Base-by-base conservation (phyloP, 1,140 invertebrate species). In the Macrosteles quadrilineatus region DNA sequence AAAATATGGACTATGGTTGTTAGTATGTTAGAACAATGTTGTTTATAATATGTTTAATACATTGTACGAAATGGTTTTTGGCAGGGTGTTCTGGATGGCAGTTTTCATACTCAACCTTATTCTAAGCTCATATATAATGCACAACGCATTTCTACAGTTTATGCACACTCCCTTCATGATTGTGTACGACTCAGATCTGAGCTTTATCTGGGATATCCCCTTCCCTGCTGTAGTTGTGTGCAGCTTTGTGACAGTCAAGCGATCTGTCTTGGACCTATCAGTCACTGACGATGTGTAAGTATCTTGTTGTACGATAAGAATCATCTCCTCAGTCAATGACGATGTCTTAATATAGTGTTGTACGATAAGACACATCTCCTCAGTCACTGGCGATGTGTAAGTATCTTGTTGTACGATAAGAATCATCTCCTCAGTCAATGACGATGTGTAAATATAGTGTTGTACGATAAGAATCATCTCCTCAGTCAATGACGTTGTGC, bases 161-260 rank as follows among this genome's bases (percentile, higher is more conserved):
- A 6, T 59, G 2, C 25, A 25, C 55, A 59, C 6, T 23, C 55
- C 55, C 2, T 59, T 59, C 55, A 23, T 59, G 21, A 59, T 59
- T 9, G 25, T 29, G 9, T 59, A 59, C 25, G 55, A 59, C 55
- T 29, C 55, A 12, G n/a, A 59, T 6, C 14, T 59, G 23, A 25
- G 21, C 9, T 25, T 25, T n/a, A 59, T 59, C 55, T 59, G 55
- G 55, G 55, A 59, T 4, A 59, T 59, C n/a, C 55, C 55, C 23
- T 59, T 59, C 27, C 55, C 55, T 59, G 25, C 55, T 59, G 55
- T 59, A 9, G n/a, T 25, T 2, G 2, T 59, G 4, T 59, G 55
- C 27, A 59, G 27, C 27, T 59, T 59, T 27, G 55, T 59, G 6
- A 29, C 21, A 2, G 25, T 59, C 27, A 59, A 59, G 23, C 21